Evolutionary conservation across 2,888 invertebrate genomes (phyloP).

Genomic region (Lasioglossum morio): DNA sequence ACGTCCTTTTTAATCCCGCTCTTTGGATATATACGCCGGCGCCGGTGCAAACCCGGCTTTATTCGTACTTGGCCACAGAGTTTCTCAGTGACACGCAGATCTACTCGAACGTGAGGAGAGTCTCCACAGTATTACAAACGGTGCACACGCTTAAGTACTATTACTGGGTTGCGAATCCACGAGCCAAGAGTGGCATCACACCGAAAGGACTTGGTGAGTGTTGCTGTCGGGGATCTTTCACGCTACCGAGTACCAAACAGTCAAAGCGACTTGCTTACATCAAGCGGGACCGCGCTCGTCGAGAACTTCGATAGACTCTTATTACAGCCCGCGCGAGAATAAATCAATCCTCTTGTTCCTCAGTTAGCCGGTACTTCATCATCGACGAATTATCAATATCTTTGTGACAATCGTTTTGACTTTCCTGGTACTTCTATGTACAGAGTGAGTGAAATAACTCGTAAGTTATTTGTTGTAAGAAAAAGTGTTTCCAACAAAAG

Average conservation of each 20-base stretch:
- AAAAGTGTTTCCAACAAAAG: no score
- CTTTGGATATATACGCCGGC: slow-evolving; percentile 99
- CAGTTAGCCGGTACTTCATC: not conserved
- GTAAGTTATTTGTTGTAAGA: no score
- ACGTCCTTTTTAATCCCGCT: slow-evolving; percentile 99
- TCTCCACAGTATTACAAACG: slow-evolving; percentile 98
- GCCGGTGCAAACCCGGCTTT: slow-evolving; percentile 96
- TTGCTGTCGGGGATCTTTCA: not conserved
- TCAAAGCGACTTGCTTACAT: not conserved
- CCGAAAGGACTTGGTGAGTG: slow-evolving; percentile 95
- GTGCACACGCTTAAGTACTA: slow-evolving; percentile 99
- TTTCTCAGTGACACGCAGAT: slow-evolving; percentile 99
- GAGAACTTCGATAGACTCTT: not conserved
- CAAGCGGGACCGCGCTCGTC: not conserved
- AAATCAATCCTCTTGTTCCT: not conserved
- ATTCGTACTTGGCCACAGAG: slow-evolving; percentile 99
- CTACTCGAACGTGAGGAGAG: slow-evolving; percentile 97
- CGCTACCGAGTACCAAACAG: not conserved
- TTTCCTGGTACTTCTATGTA: no score
- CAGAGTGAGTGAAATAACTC: no score
- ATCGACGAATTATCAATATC: no score
- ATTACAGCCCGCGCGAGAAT: not conserved
- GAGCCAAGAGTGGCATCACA: slow-evolving; percentile 96
- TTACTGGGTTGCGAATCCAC: slow-evolving; percentile 99
- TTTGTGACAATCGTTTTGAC: not conserved